These are phyloP conservation scores for Bradypus variegatus DNA, from an alignment of 2,797 vertebrate genomes.

Conservation along the genomic window DNA sequence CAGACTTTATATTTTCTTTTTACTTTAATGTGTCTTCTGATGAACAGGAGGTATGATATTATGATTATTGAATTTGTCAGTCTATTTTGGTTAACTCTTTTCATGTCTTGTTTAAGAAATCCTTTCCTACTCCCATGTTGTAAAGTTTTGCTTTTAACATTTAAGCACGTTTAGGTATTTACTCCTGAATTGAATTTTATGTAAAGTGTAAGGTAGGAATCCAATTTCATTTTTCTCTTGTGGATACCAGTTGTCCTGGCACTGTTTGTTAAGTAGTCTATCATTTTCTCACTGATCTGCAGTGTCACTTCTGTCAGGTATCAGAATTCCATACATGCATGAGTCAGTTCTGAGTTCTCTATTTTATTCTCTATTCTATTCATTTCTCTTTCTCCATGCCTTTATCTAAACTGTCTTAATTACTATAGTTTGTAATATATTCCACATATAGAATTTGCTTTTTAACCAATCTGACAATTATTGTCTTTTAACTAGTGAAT, in stretches of 20 bases:
- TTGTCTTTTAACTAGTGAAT: conserved; percentile 9
- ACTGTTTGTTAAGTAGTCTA: background rate
- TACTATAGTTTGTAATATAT: background rate
- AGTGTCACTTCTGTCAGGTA: background rate
- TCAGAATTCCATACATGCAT: background rate
- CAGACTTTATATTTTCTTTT: background rate
- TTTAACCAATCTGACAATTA: background rate
- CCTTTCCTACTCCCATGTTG: background rate
- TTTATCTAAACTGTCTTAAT: background rate
- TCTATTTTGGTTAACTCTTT: background rate
- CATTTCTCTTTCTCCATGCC: background rate
- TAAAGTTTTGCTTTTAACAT: conserved; percentile 30
- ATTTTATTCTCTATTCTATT: background rate
- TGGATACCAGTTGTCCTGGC: background rate
- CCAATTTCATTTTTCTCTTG: background rate
- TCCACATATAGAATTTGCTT: background rate
- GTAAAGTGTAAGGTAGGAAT: background rate
- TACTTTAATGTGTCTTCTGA: background rate
- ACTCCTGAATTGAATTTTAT: background rate
- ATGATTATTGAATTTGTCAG: background rate
- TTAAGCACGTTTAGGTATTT: background rate
- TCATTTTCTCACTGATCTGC: background rate
- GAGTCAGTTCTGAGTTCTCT: background rate
- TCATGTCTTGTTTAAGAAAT: conserved; percentile 24
- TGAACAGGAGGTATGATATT: conserved; percentile 4